Conservation (phyloP, 1,140 invertebrate species). For the Cyphomyrmex costatus region DNA sequence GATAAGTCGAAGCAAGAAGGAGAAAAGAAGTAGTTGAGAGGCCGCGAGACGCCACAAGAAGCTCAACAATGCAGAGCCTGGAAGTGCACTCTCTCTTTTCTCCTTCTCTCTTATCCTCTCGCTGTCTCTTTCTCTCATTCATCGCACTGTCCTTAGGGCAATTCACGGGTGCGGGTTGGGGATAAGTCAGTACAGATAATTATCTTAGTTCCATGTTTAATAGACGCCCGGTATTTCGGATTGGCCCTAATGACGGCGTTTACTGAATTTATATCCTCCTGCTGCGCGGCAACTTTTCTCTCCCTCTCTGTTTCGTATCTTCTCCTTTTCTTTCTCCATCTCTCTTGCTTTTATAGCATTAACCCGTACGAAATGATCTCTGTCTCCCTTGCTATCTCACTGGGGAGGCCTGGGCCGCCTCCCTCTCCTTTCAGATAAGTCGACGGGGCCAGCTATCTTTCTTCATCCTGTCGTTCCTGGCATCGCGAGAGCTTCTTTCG, state of each 20-base stretch:
- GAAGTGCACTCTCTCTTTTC: conserved; percentile 41
- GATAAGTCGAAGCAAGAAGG: conserved; percentile 15
- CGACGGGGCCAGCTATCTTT: conserved; percentile 61
- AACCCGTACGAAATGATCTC: conserved; percentile 54
- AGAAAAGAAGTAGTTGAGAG: conserved; percentile 40
- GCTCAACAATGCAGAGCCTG: conserved; percentile 77
- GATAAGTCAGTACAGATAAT: conserved; percentile 79
- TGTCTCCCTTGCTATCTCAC: conserved; percentile 36
- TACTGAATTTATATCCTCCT: conserved; percentile 85
- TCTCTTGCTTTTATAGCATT: conserved; percentile 18
- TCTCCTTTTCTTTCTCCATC: background rate
- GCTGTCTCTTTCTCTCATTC: background rate
- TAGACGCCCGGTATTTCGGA: conserved; percentile 85
- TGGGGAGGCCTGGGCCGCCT: background rate
- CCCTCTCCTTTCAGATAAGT: conserved; percentile 26
- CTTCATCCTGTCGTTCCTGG: conserved; percentile 63
- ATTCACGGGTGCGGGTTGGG: conserved; percentile 46
- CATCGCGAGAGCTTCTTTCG: conserved; percentile 58
- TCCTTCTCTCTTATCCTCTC: background rate
- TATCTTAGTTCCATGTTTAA: conserved; percentile 85
- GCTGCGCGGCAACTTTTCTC: conserved; percentile 78
- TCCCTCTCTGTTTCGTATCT: conserved; percentile 29
- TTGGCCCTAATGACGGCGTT: conserved; percentile 85
- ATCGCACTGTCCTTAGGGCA: conserved; percentile 35
- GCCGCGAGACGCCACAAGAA: conserved; percentile 72